Evolutionary conservation across 2,797 vertebrate genomes (phyloP).

Genomic region (Falco novaeseelandiae): DNA sequence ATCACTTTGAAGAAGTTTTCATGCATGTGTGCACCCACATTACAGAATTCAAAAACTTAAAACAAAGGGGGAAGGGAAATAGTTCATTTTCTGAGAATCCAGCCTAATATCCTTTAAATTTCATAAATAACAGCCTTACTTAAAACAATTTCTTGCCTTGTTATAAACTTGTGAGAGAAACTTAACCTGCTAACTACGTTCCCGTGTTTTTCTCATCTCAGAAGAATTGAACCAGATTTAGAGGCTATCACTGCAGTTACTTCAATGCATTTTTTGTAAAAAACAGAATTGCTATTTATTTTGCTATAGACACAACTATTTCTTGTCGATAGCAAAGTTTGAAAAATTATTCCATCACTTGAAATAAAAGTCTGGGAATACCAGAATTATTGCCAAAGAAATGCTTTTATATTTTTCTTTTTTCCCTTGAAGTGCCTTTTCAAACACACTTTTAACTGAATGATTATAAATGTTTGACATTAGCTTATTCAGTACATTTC

Average conservation of each 20-base stretch:
- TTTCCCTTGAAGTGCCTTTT: not conserved
- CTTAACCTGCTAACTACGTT: not conserved
- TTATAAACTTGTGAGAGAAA: not conserved
- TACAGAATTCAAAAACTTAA: not conserved
- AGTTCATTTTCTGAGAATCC: not conserved
- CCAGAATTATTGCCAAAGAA: not conserved
- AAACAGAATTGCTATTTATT: not conserved
- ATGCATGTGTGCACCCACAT: not conserved
- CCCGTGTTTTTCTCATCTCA: not conserved
- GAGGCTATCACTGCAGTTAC: not conserved
- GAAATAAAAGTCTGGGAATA: not conserved
- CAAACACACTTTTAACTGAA: not conserved
- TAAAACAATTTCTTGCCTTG: not conserved
- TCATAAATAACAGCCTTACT: not conserved
- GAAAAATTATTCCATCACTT: not conserved
- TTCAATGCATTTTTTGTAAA: not conserved
- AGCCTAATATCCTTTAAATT: not conserved
- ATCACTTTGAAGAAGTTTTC: constrained; percentile 43
- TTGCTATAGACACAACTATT: not conserved
- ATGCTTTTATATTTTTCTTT: not conserved
- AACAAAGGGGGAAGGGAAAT: not conserved
- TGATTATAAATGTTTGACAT: not conserved
- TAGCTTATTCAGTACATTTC: not conserved
- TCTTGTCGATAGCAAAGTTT: not conserved
- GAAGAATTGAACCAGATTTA: not conserved